Percentiles rank a stretch among this genome's conserved stretches.
phyloP scores from a whole-genome alignment of 2,888 invertebrate genomes.

The Luffia ferchaultella region DNA sequence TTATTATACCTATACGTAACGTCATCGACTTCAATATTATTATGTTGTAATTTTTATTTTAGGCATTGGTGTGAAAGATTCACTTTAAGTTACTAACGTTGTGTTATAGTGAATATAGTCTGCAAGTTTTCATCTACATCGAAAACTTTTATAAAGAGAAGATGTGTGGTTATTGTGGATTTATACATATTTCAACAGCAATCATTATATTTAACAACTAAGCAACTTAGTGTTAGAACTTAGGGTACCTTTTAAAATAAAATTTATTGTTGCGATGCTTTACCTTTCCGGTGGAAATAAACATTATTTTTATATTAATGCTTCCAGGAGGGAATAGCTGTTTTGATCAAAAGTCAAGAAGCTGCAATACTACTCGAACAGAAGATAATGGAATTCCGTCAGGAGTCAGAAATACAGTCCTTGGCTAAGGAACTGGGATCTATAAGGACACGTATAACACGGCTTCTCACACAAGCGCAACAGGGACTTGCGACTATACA shows the following conservation, averaged over 20 bases:
- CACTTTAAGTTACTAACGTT: slow-evolving; percentile 1
- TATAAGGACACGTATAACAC: slow-evolving; percentile 71
- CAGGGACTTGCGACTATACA: slow-evolving; percentile 67
- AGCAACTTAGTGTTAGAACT: too few relatives aligned
- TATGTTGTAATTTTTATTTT: slow-evolving; percentile 23
- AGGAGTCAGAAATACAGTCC: slow-evolving; percentile 70
- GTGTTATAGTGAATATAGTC: too few relatives aligned
- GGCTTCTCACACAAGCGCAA: slow-evolving; percentile 73
- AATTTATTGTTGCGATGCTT: too few relatives aligned
- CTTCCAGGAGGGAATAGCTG: slow-evolving; percentile 74
- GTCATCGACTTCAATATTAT: slow-evolving; percentile 4
- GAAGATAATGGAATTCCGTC: slow-evolving; percentile 68
- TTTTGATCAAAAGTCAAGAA: slow-evolving; percentile 74
- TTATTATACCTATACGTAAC: neutral
- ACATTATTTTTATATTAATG: slow-evolving; percentile 1
- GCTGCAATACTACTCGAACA: slow-evolving; percentile 71
- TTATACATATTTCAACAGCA: too few relatives aligned
- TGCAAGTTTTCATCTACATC: too few relatives aligned
- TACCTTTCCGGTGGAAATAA: too few relatives aligned
- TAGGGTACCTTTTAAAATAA: too few relatives aligned
- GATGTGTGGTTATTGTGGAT: too few relatives aligned
- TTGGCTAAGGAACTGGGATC: slow-evolving; percentile 63
- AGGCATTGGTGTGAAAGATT: slow-evolving; percentile 5
- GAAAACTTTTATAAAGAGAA: too few relatives aligned
- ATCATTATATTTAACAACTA: too few relatives aligned